phyloP scores from a whole-genome alignment of 1,140 invertebrate genomes.

The Sitobion miscanthi region DNA sequence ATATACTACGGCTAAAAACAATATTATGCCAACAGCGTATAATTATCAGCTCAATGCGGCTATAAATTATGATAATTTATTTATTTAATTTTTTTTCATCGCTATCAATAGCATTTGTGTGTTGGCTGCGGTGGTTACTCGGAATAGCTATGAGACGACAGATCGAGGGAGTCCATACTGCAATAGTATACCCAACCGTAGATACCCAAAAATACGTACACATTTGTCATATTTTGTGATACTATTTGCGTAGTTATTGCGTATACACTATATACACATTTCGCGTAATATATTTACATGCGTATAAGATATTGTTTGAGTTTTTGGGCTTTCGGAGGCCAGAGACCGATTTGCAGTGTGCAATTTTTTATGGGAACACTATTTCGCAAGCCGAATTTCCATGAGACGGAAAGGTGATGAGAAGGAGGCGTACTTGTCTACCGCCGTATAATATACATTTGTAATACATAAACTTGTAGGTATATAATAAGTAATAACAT shows the following conservation, averaged over 20 bases:
- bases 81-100: not conserved
- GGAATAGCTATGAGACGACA: not conserved
- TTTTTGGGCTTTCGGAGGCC: not conserved
- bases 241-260: not conserved
- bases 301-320: not conserved
- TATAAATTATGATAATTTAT: conserved; percentile 6
- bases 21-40: conserved; percentile 3
- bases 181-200: not conserved
- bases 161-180: not conserved
- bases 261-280: not conserved
- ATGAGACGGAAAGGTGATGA: not conserved
- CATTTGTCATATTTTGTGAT: not conserved
- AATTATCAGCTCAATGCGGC: not conserved
- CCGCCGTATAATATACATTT: not conserved
- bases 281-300: too few relatives aligned
- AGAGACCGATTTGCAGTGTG: not conserved
- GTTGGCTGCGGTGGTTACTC: not conserved
- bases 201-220: not conserved
- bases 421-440: not conserved
- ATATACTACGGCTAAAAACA: not conserved
- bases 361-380: not conserved
- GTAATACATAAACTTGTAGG: not conserved
- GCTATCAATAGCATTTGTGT: not conserved
- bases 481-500: not conserved
- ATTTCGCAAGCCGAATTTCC: not conserved